A percentile compares a stretch with the other conserved stretches of the same genome.
Evolutionary conservation across 2,888 invertebrate genomes (phyloP).

Genomic region (Adineta ricciae): DNA sequence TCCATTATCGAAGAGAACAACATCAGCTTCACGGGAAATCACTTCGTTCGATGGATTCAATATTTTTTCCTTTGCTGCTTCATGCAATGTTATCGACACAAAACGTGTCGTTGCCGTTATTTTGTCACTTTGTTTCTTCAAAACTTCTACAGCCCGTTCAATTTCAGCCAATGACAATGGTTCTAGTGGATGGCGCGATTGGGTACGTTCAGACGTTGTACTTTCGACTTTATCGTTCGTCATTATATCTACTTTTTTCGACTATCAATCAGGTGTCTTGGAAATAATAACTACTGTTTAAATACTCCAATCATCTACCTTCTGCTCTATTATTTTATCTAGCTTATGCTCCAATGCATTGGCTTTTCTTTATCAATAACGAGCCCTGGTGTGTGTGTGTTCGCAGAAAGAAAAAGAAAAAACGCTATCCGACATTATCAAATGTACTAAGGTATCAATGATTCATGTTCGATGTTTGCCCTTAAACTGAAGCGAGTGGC

Average conservation of each 20-base stretch:
- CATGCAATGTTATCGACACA: background rate
- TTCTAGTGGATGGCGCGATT: background rate
- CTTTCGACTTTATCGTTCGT: background rate
- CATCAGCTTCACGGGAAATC: background rate
- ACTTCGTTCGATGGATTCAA: background rate
- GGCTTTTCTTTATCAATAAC: too few species aligned
- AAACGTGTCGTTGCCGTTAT: background rate
- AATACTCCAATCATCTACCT: too few species aligned
- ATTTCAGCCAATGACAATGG: background rate
- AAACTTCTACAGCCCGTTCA: background rate
- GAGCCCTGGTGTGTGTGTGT: too few species aligned
- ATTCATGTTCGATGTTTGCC: too few species aligned
- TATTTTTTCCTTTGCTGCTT: background rate
- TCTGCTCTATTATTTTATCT: too few species aligned
- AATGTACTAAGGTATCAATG: too few species aligned
- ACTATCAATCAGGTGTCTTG: background rate
- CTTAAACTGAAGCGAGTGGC: too few species aligned
- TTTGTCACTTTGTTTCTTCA: background rate
- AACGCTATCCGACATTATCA: too few species aligned
- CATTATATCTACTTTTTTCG: background rate
- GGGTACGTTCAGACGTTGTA: background rate
- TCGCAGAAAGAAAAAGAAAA: too few species aligned
- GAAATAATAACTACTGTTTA: too few species aligned
- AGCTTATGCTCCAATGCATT: too few species aligned
- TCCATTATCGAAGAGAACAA: background rate